Evolutionary conservation across 2,797 vertebrate species (phyloP).

Genomic region (Pangasius djambal): DNA sequence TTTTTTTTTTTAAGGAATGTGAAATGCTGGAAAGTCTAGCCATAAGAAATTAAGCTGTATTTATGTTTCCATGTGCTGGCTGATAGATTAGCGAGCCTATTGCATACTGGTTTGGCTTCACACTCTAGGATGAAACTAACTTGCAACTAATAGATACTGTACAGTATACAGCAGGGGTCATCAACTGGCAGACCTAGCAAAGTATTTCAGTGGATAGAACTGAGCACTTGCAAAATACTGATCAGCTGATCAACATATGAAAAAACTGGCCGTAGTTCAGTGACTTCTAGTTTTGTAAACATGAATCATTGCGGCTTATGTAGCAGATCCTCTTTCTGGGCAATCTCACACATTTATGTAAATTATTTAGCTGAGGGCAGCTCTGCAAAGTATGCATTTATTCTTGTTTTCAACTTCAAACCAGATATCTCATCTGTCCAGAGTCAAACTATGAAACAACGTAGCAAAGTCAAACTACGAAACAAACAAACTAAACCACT

Average conservation of each 20-base stretch:
- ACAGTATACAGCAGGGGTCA: background rate
- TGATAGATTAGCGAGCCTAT: background rate
- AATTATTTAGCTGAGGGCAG: background rate
- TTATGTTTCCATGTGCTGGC: background rate
- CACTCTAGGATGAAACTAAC: background rate
- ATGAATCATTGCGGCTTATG: background rate
- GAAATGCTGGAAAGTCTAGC: background rate
- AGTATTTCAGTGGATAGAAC: background rate
- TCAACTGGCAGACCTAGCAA: background rate
- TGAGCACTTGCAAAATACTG: background rate
- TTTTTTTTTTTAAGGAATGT: background rate
- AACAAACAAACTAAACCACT: background rate
- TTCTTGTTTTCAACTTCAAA: background rate
- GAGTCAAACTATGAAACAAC: background rate
- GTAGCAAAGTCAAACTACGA: background rate
- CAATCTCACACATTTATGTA: background rate
- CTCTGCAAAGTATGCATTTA: background rate
- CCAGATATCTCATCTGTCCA: background rate
- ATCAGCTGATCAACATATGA: background rate
- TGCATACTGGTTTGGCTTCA: background rate
- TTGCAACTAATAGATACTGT: background rate
- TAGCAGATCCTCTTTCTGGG: background rate
- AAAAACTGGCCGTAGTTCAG: background rate
- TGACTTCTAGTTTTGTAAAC: background rate
- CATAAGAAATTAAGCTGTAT: background rate